These are phyloP conservation scores for Aegithalos caudatus DNA, from an alignment of 2,113 vertebrate genomes.

Conservation along the genomic window DNA sequence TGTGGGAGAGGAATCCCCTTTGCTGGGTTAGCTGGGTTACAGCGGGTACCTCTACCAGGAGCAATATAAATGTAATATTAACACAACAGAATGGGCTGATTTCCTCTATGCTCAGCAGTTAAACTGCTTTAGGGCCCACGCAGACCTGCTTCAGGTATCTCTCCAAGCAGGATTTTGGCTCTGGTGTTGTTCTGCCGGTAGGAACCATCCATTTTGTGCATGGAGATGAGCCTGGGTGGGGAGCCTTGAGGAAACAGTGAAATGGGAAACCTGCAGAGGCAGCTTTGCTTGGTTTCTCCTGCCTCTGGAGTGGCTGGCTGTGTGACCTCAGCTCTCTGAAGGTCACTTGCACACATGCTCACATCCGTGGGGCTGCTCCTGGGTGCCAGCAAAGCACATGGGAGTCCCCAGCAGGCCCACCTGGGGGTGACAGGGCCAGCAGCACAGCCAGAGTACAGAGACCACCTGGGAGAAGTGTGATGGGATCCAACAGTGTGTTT, in stretches of 20 bases:
- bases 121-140: not conserved
- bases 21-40: not conserved
- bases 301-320: accelerated
- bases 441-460: not conserved
- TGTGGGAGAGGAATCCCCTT: not conserved
- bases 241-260: not conserved
- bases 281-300: accelerated
- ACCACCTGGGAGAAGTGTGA: not conserved
- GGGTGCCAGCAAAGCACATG: not conserved
- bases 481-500: not conserved
- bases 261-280: not conserved
- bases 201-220: not conserved
- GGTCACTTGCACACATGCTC: accelerated
- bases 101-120: not conserved
- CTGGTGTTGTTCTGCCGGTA: not conserved
- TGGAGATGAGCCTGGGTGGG: not conserved
- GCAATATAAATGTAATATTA: not conserved
- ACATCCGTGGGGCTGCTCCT: not conserved
- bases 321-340: not conserved
- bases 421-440: not conserved
- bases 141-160: not conserved
- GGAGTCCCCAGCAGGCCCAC: not conserved
- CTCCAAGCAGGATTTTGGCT: not conserved
- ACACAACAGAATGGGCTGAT: not conserved
- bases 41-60: not conserved